These are phyloP conservation scores for Sebastolobus altivelis DNA, from an alignment of 2,797 vertebrate species.

Conservation along the genomic window DNA sequence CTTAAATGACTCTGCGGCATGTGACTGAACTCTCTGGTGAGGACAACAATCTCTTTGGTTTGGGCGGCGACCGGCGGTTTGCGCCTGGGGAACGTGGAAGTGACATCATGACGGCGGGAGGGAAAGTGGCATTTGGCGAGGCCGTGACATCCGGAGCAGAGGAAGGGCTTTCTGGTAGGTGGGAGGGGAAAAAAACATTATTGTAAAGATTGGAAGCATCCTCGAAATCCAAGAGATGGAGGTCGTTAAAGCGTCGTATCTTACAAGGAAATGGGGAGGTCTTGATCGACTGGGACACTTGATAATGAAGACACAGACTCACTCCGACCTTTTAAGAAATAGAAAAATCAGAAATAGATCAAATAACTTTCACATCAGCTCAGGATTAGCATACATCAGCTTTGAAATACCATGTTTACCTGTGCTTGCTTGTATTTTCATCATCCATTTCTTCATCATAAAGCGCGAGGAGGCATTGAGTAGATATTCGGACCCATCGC, in stretches of 20 bases:
- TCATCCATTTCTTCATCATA: conserved; percentile 92
- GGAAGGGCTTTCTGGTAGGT: conserved; percentile 50
- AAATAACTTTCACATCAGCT: neutral
- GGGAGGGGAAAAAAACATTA: neutral
- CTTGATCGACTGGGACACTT: conserved; percentile 31
- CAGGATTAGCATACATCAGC: neutral
- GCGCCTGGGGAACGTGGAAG: conserved; percentile 68
- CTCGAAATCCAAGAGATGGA: neutral
- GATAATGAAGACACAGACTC: conserved; percentile 51
- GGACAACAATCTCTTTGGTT: conserved; percentile 82
- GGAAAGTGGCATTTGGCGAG: conserved; percentile 70
- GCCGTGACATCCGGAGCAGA: conserved; percentile 54
- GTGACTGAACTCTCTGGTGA: conserved; percentile 69
- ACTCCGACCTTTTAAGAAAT: conserved; percentile 62
- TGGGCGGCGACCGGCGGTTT: conserved; percentile 59
- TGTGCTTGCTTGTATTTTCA: conserved; percentile 90
- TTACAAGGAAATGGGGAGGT: conserved; percentile 64
- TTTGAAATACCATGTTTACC: conserved; percentile 72
- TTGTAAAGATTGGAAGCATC: neutral
- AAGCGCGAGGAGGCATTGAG: conserved; percentile 87
- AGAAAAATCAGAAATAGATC: neutral
- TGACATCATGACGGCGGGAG: conserved; percentile 63
- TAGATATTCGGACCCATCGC: conserved; percentile 91
- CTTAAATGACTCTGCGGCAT: conserved; percentile 66
- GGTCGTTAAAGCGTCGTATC: conserved; percentile 9